phyloP scores from a whole-genome alignment of 2,888 invertebrate species.

The Plebejus anna region DNA sequence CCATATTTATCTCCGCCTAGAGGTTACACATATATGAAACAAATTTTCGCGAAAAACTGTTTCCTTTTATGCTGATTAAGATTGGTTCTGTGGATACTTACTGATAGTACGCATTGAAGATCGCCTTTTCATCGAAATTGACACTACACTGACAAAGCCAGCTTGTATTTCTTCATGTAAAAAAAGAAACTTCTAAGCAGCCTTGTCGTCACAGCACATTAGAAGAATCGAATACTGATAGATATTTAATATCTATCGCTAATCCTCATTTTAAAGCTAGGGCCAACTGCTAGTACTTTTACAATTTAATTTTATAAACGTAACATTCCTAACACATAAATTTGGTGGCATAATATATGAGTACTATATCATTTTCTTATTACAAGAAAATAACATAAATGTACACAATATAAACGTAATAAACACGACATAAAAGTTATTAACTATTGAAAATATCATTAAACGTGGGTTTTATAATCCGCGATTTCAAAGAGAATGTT shows the following conservation, averaged over 20 bases:
- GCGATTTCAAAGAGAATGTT: slow-evolving; percentile 14
- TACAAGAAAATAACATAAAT: slow-evolving; percentile 21
- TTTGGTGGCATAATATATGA: slow-evolving; percentile 5
- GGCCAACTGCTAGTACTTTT: background rate
- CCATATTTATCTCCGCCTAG: background rate
- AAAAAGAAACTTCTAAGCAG: no score
- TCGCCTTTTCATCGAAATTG: no score
- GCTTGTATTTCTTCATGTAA: no score
- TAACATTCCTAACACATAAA: background rate
- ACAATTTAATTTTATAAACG: background rate
- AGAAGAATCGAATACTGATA: no score
- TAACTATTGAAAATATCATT: slow-evolving; percentile 27
- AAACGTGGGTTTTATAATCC: slow-evolving; percentile 12
- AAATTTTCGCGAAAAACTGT: background rate
- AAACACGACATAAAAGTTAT: slow-evolving; percentile 24
- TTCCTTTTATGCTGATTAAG: background rate
- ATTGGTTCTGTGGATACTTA: no score
- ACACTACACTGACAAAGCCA: no score
- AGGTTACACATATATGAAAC: background rate
- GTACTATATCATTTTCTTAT: slow-evolving; percentile 9
- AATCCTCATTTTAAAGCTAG: background rate
- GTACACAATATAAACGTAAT: slow-evolving; percentile 24
- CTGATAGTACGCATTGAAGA: no score
- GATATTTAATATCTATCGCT: no score
- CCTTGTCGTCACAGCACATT: no score